Conservation (phyloP, 2,888 invertebrate species). For the Dichetophora obliterata region DNA sequence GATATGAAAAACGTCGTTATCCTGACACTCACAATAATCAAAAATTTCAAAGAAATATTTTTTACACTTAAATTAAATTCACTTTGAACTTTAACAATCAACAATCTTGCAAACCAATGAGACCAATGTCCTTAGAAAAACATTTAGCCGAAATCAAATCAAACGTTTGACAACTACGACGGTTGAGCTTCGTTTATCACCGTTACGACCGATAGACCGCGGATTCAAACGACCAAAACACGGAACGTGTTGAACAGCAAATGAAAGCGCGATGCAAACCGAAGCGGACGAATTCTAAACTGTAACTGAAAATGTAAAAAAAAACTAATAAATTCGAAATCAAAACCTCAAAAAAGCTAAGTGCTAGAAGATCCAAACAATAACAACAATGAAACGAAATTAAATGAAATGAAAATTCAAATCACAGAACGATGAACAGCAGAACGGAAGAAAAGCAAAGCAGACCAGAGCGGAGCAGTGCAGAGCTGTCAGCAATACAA, state of each 20-base stretch:
- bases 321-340: conserved; percentile 31
- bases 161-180: background rate
- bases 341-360: conserved; percentile 5
- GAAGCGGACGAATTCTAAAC: conserved; percentile 65
- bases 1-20: background rate
- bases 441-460: conserved; percentile 15
- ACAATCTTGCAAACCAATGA: background rate
- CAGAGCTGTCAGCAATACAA: background rate
- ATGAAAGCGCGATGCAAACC: conserved; percentile 48
- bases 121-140: conserved; percentile 5
- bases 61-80: background rate
- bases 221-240: conserved; percentile 28
- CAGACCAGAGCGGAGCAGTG: background rate
- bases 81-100: too few species aligned
- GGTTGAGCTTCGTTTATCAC: background rate
- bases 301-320: conserved; percentile 62
- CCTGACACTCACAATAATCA: background rate
- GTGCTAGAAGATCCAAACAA: conserved; percentile 43
- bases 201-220: background rate
- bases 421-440: conserved; percentile 17
- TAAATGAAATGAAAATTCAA: conserved; percentile 17
- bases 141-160: background rate
- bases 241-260: conserved; percentile 7
- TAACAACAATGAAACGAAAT: conserved; percentile 37
- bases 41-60: background rate